A percentile compares a stretch with the other conserved stretches of the same genome.
Evolutionary conservation across 2,888 invertebrate genomes (phyloP).

Genomic region (Deilephila porcellus): DNA sequence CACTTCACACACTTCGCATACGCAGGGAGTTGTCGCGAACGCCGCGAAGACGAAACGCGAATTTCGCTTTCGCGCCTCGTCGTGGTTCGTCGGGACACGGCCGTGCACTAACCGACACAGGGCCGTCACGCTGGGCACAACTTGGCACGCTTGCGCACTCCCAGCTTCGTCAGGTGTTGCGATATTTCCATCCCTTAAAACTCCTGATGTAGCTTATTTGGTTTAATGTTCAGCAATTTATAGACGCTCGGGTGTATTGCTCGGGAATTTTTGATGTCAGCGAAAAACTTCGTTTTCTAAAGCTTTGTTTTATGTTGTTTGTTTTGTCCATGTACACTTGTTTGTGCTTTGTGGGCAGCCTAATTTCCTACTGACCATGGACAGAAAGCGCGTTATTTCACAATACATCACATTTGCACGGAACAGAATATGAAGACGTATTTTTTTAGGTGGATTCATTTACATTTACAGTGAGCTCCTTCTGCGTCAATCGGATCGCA

Average conservation of each 20-base stretch:
- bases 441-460: too few species aligned
- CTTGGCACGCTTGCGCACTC: slow-evolving; percentile 61
- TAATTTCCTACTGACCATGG: not conserved
- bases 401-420: too few species aligned
- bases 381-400: not conserved
- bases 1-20: slow-evolving; percentile 26
- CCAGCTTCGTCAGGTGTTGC: slow-evolving; percentile 50
- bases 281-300: not conserved
- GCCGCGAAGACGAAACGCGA: slow-evolving; percentile 4
- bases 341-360: too few species aligned
- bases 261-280: slow-evolving; percentile 26
- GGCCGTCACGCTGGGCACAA: slow-evolving; percentile 25
- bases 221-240: slow-evolving; percentile 27
- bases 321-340: slow-evolving; percentile 8
- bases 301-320: slow-evolving; percentile 10
- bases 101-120: slow-evolving; percentile 52
- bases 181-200: slow-evolving; percentile 59
- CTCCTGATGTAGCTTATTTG: slow-evolving; percentile 41
- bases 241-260: slow-evolving; percentile 22
- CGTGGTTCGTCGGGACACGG: slow-evolving; percentile 41
- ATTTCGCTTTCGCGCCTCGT: slow-evolving; percentile 23
- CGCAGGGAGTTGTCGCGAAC: slow-evolving; percentile 18
- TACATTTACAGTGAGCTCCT: too few species aligned
- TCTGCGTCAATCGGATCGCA: too few species aligned
- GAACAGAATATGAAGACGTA: too few species aligned